Evolutionary conservation across 2,113 vertebrate species (phyloP).

Genomic region (Vicugna pacos): DNA sequence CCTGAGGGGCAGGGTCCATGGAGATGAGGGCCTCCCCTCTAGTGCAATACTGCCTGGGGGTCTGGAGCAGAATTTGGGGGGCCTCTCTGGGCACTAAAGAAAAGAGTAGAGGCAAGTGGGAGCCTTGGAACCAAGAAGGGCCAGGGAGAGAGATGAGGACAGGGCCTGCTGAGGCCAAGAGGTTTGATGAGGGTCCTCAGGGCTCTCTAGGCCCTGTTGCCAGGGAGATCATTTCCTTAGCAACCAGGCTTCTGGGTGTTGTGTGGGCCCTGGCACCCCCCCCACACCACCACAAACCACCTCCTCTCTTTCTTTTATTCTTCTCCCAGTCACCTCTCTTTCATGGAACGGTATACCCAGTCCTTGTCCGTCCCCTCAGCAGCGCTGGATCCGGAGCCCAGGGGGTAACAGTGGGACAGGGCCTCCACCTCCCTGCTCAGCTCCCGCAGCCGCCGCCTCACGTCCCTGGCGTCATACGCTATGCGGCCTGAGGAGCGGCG

Average conservation of each 20-base stretch:
- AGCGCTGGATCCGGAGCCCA: background rate
- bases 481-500: slow-evolving; percentile 44
- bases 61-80: background rate
- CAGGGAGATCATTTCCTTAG: background rate
- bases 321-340: slow-evolving; percentile 40
- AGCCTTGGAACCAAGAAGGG: background rate
- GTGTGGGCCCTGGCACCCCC: background rate
- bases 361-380: background rate
- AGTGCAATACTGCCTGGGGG: background rate
- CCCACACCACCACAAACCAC: background rate
- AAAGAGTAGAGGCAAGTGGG: background rate
- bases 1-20: background rate
- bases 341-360: slow-evolving; percentile 69
- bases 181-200: background rate
- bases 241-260: background rate
- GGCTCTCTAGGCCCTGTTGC: background rate
- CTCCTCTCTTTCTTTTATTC: slow-evolving; percentile 64
- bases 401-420: slow-evolving; percentile 59
- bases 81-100: background rate
- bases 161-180: background rate
- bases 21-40: background rate
- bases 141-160: background rate
- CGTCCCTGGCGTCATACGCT: slow-evolving; percentile 65
- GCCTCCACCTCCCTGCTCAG: slow-evolving; percentile 70
- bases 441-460: slow-evolving; percentile 72